phyloP scores from a whole-genome alignment of 2,888 invertebrate genomes.

The Callimorpha dominula region DNA sequence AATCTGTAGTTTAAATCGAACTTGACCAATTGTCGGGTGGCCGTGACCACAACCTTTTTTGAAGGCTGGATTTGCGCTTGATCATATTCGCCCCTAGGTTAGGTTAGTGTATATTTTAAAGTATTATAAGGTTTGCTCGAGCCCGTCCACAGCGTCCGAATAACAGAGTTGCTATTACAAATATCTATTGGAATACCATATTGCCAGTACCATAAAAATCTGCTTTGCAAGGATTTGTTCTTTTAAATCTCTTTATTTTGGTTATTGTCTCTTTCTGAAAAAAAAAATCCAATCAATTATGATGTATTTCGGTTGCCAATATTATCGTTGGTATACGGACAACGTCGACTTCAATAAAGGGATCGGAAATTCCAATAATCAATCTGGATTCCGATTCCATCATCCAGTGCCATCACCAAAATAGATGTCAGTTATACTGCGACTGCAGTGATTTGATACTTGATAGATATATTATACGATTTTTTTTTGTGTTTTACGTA shows the following conservation, averaged over 20 bases:
- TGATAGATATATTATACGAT: background rate
- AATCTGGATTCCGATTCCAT: constrained; percentile 63
- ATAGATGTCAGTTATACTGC: constrained; percentile 52
- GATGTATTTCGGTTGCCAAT: background rate
- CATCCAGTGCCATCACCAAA: constrained; percentile 61
- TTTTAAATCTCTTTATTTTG: background rate
- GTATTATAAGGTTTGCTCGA: no score
- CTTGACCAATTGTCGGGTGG: no score
- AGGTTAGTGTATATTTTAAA: no score
- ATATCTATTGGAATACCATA: background rate
- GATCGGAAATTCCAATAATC: constrained; percentile 67
- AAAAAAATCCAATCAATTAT: background rate
- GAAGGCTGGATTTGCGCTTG: no score
- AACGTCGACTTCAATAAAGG: constrained; percentile 51
- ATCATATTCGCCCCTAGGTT: no score
- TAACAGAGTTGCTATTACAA: no score
- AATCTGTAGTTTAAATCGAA: no score
- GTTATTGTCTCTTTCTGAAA: background rate
- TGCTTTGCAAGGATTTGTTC: background rate
- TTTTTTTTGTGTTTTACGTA: no score
- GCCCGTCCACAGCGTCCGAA: no score
- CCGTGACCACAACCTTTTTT: no score
- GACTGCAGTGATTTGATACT: constrained; percentile 27
- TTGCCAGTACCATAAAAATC: background rate
- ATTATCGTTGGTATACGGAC: background rate